These are phyloP conservation scores for Dunckerocampus dactyliophorus DNA, from an alignment of 2,113 vertebrate genomes.

Conservation along the genomic window DNA sequence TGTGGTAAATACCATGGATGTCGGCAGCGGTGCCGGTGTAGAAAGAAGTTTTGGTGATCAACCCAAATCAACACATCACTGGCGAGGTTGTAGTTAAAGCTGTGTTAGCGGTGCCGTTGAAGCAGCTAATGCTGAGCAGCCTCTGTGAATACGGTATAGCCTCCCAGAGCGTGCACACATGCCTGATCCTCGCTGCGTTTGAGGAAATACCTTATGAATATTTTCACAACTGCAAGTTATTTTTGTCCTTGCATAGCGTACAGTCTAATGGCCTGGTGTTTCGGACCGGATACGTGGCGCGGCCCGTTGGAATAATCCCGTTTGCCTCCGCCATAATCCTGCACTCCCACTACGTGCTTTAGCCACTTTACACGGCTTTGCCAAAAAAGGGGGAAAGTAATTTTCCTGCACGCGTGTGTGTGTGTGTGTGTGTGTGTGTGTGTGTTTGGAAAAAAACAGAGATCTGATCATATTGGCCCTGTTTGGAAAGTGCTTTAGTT, in stretches of 20 bases:
- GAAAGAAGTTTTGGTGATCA: too few species aligned
- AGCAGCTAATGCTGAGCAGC: too few species aligned
- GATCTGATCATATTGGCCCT: slow-evolving; percentile 35
- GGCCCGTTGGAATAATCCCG: slow-evolving; percentile 61
- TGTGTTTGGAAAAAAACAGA: slow-evolving; percentile 21
- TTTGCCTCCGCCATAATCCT: slow-evolving; percentile 59
- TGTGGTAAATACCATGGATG: too few species aligned
- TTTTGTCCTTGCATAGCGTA: slow-evolving; percentile 28
- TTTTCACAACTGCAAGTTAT: slow-evolving; percentile 8
- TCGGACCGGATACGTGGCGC: slow-evolving; percentile 54
- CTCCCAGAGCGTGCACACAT: too few species aligned
- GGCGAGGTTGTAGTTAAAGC: too few species aligned
- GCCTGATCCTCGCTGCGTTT: too few species aligned
- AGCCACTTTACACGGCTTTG: slow-evolving; percentile 58
- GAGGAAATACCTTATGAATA: too few species aligned
- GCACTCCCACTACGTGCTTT: slow-evolving; percentile 60
- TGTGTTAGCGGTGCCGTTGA: too few species aligned
- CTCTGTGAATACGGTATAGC: too few species aligned
- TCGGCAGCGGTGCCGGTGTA: too few species aligned
- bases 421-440: slow-evolving; percentile 9
- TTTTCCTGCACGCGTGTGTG: slow-evolving; percentile 33
- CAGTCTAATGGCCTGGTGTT: slow-evolving; percentile 53
- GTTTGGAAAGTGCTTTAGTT: slow-evolving; percentile 39
- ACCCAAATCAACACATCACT: too few species aligned
- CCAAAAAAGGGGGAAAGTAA: slow-evolving; percentile 37